Evolutionary conservation across 2,113 vertebrate genomes (phyloP), one percentile per base, ranked within the genome.

Genomic region (Trogon surrucura): DNA sequence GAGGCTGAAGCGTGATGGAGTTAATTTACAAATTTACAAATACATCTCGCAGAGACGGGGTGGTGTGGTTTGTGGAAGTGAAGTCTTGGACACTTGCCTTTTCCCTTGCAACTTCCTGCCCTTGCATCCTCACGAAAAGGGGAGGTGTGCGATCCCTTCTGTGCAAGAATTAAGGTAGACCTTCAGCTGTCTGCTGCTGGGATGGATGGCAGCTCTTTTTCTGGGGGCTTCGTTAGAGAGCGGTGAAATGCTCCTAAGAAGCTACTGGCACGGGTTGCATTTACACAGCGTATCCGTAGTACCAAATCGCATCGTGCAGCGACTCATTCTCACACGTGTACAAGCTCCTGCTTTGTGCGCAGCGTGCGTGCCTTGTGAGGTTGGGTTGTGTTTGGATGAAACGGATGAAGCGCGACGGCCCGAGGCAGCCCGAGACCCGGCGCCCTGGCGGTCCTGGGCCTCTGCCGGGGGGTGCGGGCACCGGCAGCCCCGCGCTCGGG

Each of bases 101-200:
- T 26, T 41, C 25, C 50, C 41, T 29, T 45, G 17, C 23, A 66
- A 18, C 18, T 84, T 48, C 8, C 44, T 80, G 66, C 45, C 60
- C 12, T 62, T 34, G 38, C 34, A 64, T 30, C 66, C 27, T 86
- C 69, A 20, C 5, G 10, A 3, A 7, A 50, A 21, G 25, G 23
- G 41, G 48, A 57, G 36, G 1, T 34, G 20, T 26, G 20, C 5
- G 21, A 2, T 70, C 56, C 30, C 13, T 62, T 32, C 25, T 36
- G 62, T 54, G 57, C 27, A 41, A 66, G 56, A 48, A 48, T 10
- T 25, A 38, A 64, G 44, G 4, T 13, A 36, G 16, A 41, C 9
- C 41, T 45, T 75, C 15, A 10, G 4, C 2, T 6, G 2, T 19
- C 27, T 38, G 4, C 16, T 67, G 0, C 21, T 41, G 18, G 0